phyloP scores from a whole-genome alignment of 2,113 vertebrate genomes.

The Fukomys damarensis region DNA sequence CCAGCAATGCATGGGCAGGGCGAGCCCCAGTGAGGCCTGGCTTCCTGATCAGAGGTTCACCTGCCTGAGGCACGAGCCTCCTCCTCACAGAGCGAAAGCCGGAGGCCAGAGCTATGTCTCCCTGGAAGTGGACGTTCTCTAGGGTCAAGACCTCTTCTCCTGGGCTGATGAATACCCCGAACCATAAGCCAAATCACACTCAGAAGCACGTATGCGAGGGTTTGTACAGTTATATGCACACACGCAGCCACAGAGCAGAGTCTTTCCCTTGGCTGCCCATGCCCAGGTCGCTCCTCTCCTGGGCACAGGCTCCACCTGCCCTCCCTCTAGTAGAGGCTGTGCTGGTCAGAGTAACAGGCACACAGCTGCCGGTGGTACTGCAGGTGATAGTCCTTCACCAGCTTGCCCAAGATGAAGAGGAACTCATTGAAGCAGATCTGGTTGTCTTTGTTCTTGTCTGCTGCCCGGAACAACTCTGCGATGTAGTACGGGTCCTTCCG shows the following conservation, averaged over 20 bases:
- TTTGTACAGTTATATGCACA: accelerated
- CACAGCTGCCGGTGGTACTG: slow-evolving; percentile 71
- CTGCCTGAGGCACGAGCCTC: neutral
- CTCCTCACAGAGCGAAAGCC: neutral
- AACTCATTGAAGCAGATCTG: slow-evolving; percentile 82
- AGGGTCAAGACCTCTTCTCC: neutral
- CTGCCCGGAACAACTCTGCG: slow-evolving; percentile 74
- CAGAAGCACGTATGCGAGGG: neutral
- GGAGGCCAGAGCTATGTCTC: neutral
- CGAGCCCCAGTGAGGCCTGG: neutral
- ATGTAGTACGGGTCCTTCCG: slow-evolving; percentile 68
- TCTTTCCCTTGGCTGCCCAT: accelerated
- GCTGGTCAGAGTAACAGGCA: neutral
- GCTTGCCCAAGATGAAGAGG: slow-evolving; percentile 75
- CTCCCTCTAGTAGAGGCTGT: slow-evolving; percentile 59
- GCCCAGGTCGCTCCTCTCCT: accelerated
- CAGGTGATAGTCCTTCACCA: slow-evolving; percentile 74
- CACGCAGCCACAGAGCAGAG: neutral
- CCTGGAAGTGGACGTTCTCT: neutral
- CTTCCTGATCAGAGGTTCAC: neutral
- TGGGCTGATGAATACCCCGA: neutral
- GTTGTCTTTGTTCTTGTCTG: slow-evolving; percentile 78
- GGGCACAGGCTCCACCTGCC: neutral
- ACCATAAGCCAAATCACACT: neutral
- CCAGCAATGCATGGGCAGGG: too few species aligned